phyloP scores from a whole-genome alignment of 2,113 vertebrate species.

The Stegostoma tigrinum region DNA sequence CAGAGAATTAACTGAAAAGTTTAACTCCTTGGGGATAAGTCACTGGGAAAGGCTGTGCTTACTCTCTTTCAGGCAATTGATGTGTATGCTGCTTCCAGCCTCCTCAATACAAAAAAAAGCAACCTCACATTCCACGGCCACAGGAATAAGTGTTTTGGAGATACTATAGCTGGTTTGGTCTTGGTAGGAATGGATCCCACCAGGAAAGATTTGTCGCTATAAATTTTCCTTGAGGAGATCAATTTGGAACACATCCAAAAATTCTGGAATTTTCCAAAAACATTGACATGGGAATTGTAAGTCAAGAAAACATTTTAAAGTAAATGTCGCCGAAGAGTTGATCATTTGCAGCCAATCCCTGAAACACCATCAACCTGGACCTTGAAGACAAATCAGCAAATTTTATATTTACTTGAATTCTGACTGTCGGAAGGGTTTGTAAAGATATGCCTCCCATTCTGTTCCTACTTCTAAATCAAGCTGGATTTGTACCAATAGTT shows the following conservation, averaged over 20 bases:
- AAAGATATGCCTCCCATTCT: neutral
- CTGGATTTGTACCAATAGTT: neutral
- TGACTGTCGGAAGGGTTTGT: neutral
- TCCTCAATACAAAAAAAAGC: neutral
- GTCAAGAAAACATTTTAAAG: neutral
- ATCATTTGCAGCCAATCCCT: neutral
- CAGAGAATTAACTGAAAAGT: neutral
- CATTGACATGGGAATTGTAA: neutral
- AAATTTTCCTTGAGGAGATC: neutral
- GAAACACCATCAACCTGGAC: neutral
- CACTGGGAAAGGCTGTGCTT: neutral
- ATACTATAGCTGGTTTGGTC: neutral
- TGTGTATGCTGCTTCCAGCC: neutral
- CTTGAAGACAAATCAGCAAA: neutral
- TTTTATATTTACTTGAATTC: neutral
- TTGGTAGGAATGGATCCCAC: neutral
- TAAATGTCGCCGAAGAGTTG: neutral
- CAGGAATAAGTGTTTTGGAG: neutral
- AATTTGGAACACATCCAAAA: neutral
- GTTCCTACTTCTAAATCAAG: neutral
- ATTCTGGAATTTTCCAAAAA: neutral
- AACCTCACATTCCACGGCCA: neutral
- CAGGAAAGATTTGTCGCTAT: neutral
- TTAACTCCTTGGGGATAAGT: neutral
- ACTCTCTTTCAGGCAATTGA: neutral